Conservation (phyloP, 2,888 invertebrate species). For the Labia minor region DNA sequence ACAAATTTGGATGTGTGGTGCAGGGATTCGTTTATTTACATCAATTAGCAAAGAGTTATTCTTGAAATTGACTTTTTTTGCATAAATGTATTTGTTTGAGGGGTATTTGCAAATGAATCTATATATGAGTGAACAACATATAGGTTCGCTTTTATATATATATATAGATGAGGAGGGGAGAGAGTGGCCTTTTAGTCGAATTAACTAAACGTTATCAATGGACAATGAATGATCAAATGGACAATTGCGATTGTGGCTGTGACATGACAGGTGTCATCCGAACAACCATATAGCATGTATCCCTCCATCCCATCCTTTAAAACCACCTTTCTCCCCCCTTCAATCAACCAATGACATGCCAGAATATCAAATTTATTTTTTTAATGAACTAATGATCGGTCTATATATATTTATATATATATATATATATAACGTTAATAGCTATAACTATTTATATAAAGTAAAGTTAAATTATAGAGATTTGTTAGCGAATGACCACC, state of each 20-base stretch:
- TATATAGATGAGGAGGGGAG: background rate
- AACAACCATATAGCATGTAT: background rate
- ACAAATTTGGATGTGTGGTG: no score
- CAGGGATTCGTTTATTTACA: no score
- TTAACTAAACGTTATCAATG: constrained; percentile 13
- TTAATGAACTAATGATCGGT: no score
- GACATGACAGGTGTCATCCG: constrained; percentile 8
- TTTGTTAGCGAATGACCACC: no score
- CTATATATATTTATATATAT: no score
- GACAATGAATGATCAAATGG: constrained; percentile 13
- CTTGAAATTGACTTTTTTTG: background rate
- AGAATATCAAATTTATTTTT: background rate
- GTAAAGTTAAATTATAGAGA: no score
- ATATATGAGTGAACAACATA: background rate
- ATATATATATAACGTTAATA: no score
- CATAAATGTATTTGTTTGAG: background rate
- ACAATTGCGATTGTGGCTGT: constrained; percentile 13
- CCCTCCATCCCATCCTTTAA: background rate
- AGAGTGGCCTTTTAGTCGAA: background rate
- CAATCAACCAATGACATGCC: background rate
- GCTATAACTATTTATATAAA: no score
- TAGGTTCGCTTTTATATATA: background rate
- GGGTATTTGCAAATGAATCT: background rate
- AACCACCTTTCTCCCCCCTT: background rate
- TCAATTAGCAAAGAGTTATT: background rate